Conservation (phyloP, 2,113 vertebrate species). For the Siphamia tubifer region DNA sequence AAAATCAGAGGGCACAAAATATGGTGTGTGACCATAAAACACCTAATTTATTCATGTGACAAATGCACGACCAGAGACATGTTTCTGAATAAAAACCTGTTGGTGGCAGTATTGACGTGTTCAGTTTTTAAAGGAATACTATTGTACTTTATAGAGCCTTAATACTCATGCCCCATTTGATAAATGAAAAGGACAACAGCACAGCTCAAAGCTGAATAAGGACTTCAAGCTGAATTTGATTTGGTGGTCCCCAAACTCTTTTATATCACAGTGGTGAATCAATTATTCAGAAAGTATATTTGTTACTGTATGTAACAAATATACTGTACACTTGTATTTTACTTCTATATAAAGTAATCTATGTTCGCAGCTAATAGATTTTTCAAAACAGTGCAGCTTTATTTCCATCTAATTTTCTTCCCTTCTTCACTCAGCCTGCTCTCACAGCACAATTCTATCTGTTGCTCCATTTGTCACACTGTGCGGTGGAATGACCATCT, state of each 20-base stretch:
- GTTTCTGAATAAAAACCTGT: conserved; percentile 15
- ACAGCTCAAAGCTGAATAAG: conserved; percentile 21
- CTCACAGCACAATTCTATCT: not conserved
- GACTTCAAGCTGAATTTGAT: conserved; percentile 47
- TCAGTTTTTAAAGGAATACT: not conserved
- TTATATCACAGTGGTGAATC: conserved; percentile 36
- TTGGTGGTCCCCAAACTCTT: conserved; percentile 18
- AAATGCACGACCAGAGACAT: not conserved
- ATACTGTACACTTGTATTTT: no score
- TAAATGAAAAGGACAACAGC: conserved; percentile 43
- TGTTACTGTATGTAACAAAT: not conserved
- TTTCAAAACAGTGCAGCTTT: not conserved
- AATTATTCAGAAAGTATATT: conserved; percentile 5
- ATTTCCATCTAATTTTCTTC: not conserved
- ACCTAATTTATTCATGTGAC: not conserved
- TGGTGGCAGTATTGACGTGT: conserved; percentile 69
- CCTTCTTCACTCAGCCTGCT: not conserved
- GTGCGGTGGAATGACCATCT: conserved; percentile 7
- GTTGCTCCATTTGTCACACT: not conserved
- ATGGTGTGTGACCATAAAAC: not conserved
- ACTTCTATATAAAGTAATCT: not conserved
- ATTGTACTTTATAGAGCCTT: conserved; percentile 5
- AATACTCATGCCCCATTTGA: conserved; percentile 33
- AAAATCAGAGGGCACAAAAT: not conserved
- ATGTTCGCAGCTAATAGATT: no score